These are phyloP conservation scores for Leptopilina drosophilae DNA, from an alignment of 2,888 invertebrate genomes.

Conservation along the genomic window DNA sequence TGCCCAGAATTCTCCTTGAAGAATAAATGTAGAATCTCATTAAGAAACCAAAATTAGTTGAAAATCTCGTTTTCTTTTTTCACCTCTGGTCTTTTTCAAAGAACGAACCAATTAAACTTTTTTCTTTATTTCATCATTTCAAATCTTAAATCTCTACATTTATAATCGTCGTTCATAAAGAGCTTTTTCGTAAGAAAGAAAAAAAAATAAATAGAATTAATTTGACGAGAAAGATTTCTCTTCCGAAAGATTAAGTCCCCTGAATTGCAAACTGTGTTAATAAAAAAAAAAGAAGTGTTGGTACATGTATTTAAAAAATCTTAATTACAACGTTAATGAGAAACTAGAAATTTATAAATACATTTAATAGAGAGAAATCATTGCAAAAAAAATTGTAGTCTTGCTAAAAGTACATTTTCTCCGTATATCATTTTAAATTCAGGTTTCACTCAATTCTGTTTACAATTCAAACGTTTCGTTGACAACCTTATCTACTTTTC, in stretches of 20 bases:
- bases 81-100: neutral
- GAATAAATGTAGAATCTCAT: neutral
- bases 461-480: slow-evolving; percentile 13
- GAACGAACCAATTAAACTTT: slow-evolving; percentile 4
- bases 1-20: too few relatives aligned
- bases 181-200: too few relatives aligned
- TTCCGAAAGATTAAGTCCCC: too few relatives aligned
- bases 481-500: slow-evolving; percentile 7
- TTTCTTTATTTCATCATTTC: neutral
- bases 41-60: neutral
- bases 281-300: neutral
- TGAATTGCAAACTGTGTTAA: neutral
- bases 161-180: too few relatives aligned
- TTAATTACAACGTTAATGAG: slow-evolving; percentile 28
- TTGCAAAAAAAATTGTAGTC: neutral
- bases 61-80: neutral
- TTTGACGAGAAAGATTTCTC: too few relatives aligned
- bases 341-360: slow-evolving; percentile 12
- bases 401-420: neutral
- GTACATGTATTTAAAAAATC: neutral
- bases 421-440: neutral
- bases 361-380: slow-evolving; percentile 16
- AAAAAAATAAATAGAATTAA: too few relatives aligned
- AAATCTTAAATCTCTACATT: too few relatives aligned
- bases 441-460: slow-evolving; percentile 16